Percentiles rank a stretch among this genome's conserved stretches.
Evolutionary conservation across 2,113 vertebrate species (phyloP).

Genomic region (Chelonoidis abingdonii): DNA sequence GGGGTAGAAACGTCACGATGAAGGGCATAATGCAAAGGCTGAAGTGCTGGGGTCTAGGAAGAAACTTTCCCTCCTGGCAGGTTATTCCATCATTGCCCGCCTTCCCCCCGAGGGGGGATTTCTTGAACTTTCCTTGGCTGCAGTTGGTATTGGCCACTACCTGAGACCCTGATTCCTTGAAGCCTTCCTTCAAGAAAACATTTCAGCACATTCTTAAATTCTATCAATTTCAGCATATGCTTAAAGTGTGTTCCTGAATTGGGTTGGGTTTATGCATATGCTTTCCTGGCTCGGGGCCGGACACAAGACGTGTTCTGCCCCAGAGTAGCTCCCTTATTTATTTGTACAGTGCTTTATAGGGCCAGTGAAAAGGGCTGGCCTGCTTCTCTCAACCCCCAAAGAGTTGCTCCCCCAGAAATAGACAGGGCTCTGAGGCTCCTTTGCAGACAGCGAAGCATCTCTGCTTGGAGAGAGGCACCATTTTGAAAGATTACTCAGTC

Average conservation of each 20-base stretch:
- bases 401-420: background rate
- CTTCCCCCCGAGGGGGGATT: too few species aligned
- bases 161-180: background rate
- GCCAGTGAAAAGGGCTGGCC: background rate
- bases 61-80: background rate
- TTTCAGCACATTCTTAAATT: background rate
- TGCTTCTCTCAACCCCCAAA: accelerated
- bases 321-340: background rate
- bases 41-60: background rate
- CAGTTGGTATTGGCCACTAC: background rate
- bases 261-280: background rate
- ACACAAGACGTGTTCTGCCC: background rate
- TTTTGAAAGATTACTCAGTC: background rate
- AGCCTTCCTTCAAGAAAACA: background rate
- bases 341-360: accelerated
- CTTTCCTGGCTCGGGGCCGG: background rate
- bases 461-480: background rate
- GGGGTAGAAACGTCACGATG: background rate
- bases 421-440: background rate
- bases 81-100: background rate
- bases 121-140: background rate
- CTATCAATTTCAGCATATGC: background rate
- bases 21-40: background rate
- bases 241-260: background rate
- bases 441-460: background rate